These are phyloP conservation scores for Theonella swinhoei DNA, from an alignment of 37 sponge, comb jelly and placozoan genomes.

Conservation along the genomic window DNA sequence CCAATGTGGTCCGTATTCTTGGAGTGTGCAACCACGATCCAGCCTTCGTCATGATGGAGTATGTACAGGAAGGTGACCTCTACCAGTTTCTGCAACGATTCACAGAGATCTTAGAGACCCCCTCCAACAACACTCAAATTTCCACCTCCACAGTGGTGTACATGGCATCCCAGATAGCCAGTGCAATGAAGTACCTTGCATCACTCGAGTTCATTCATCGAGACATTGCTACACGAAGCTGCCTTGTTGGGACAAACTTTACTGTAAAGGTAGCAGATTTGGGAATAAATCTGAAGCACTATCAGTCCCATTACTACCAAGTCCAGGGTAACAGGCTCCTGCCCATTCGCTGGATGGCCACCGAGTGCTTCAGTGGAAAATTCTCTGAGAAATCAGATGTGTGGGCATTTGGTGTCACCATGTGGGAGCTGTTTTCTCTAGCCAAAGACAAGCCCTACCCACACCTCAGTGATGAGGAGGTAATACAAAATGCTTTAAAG, in stretches of 20 bases:
- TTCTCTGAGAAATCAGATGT: slow-evolving; percentile 73
- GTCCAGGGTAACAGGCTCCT: slow-evolving; percentile 48
- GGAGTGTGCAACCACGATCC: slow-evolving; percentile 29
- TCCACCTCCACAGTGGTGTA: slow-evolving; percentile 32
- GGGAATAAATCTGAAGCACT: slow-evolving; percentile 64
- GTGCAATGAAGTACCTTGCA: slow-evolving; percentile 69
- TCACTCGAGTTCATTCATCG: slow-evolving; percentile 62
- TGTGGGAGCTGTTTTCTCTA: slow-evolving; percentile 69
- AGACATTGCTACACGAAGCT: slow-evolving; percentile 76
- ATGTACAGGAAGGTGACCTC: slow-evolving; percentile 63
- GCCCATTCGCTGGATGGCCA: slow-evolving; percentile 81
- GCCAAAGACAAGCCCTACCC: slow-evolving; percentile 32
- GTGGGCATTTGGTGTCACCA: slow-evolving; percentile 70
- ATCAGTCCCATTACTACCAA: slow-evolving; percentile 57
- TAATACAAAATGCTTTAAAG: slow-evolving; percentile 59
- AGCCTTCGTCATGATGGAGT: slow-evolving; percentile 83
- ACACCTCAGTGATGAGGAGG: slow-evolving; percentile 25
- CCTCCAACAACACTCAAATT: slow-evolving; percentile 4
- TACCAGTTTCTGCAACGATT: slow-evolving; percentile 18
- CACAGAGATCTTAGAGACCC: neutral
- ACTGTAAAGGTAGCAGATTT: slow-evolving; percentile 71
- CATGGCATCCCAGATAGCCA: slow-evolving; percentile 60
- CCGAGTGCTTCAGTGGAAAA: slow-evolving; percentile 62
- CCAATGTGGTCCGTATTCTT: slow-evolving; percentile 58
- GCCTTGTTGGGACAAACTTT: slow-evolving; percentile 57